A percentile compares a stretch with the other conserved stretches of the same genome.
Evolutionary conservation across 2,888 invertebrate genomes (phyloP).

Genomic region (Pocota personata): DNA sequence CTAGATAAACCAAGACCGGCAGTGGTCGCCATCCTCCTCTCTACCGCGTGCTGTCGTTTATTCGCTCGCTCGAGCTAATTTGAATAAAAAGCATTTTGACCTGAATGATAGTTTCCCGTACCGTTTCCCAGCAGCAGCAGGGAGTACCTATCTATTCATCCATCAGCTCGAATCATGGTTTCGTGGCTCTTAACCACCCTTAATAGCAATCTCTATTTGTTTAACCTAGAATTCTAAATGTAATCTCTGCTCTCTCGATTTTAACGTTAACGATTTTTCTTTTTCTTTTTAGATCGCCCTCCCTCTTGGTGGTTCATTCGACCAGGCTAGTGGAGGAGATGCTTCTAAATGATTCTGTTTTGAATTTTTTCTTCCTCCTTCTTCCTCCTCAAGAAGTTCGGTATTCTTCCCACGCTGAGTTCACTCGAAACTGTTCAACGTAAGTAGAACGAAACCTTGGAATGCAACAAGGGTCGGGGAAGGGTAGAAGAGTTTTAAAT

Average conservation of each 20-base stretch:
- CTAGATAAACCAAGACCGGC: slow-evolving; percentile 60
- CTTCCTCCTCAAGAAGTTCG: slow-evolving; percentile 9
- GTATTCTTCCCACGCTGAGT: neutral
- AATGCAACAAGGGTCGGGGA: neutral
- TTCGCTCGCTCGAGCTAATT: slow-evolving; percentile 58
- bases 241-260: slow-evolving; percentile 55
- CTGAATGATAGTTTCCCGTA: slow-evolving; percentile 56
- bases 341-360: slow-evolving; percentile 46
- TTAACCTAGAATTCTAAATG: slow-evolving; percentile 64
- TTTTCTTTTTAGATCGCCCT: neutral
- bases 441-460: slow-evolving; percentile 52
- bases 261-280: slow-evolving; percentile 12
- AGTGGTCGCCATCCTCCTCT: slow-evolving; percentile 21
- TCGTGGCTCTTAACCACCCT: slow-evolving; percentile 65
- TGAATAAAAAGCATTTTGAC: slow-evolving; percentile 62
- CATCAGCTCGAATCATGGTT: slow-evolving; percentile 61
- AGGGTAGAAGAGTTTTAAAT: neutral
- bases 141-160: slow-evolving; percentile 49
- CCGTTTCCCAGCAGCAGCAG: slow-evolving; percentile 5
- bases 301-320: slow-evolving; percentile 9
- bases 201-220: slow-evolving; percentile 69
- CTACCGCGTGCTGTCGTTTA: slow-evolving; percentile 23
- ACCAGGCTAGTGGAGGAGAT: slow-evolving; percentile 26
- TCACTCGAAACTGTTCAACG: slow-evolving; percentile 27
- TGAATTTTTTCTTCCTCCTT: neutral